Percentiles rank a stretch among this genome's conserved stretches.
Conservation (phyloP, 1,140 invertebrate genomes). For the Littorina saxatilis region DNA sequence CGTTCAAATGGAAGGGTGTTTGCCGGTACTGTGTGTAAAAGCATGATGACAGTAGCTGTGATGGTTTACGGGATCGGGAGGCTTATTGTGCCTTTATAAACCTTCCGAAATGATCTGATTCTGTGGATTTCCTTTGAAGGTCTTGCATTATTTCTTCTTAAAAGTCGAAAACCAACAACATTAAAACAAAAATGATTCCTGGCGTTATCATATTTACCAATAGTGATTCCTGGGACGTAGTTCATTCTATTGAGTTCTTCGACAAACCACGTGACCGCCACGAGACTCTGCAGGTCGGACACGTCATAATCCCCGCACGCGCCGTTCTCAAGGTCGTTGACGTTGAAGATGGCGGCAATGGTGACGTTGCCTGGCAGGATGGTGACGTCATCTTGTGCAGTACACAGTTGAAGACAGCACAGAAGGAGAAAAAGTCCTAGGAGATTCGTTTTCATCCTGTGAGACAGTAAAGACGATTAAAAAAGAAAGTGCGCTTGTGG, state of each 20-base stretch:
- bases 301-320: background rate
- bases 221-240: conserved; percentile 10
- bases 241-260: background rate
- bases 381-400: background rate
- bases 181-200: background rate
- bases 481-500: no score
- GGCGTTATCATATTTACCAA: background rate
- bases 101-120: background rate
- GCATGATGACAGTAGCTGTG: no score
- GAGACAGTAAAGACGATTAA: no score
- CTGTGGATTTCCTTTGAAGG: no score
- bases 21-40: no score
- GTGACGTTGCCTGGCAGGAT: background rate
- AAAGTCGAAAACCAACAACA: background rate
- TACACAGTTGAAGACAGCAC: no score
- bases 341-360: background rate
- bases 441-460: no score
- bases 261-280: conserved; percentile 18
- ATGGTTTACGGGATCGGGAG: no score
- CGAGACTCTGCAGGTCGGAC: background rate
- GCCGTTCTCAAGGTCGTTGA: conserved; percentile 1
- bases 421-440: no score
- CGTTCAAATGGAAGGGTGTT: no score
- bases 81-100: no score
- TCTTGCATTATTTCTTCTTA: background rate